These are phyloP conservation scores for Tragulus kanchil DNA, from an alignment of 2,113 vertebrate species.

Conservation along the genomic window DNA sequence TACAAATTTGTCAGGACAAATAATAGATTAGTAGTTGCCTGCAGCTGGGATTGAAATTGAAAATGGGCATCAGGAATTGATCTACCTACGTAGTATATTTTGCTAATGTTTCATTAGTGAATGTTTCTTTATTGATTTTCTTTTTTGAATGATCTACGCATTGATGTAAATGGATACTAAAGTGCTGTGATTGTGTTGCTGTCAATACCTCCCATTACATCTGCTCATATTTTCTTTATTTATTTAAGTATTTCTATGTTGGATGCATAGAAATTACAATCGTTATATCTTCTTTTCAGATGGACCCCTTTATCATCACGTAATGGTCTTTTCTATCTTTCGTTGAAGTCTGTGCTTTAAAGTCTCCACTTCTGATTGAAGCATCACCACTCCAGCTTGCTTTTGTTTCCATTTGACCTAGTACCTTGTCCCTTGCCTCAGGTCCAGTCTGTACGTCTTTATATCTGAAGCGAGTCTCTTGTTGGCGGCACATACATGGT, in stretches of 20 bases:
- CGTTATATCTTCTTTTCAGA: neutral
- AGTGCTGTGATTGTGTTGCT: neutral
- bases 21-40: neutral
- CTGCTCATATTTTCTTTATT: neutral
- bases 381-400: neutral
- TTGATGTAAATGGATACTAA: neutral
- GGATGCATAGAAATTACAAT: neutral
- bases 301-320: neutral
- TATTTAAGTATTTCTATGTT: neutral
- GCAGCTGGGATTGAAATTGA: neutral
- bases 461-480: neutral
- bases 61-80: neutral
- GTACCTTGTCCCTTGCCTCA: neutral
- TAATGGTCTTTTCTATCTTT: neutral
- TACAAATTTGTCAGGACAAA: neutral
- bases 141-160: neutral
- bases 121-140: neutral
- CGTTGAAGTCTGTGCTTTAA: neutral
- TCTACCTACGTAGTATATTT: neutral
- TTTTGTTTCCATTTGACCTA: neutral
- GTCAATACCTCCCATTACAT: neutral
- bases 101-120: neutral
- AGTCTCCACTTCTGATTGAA: neutral
- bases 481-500: neutral
- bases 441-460: neutral